Conservation (phyloP, 2,113 vertebrate species). For the Catharus minimus region DNA sequence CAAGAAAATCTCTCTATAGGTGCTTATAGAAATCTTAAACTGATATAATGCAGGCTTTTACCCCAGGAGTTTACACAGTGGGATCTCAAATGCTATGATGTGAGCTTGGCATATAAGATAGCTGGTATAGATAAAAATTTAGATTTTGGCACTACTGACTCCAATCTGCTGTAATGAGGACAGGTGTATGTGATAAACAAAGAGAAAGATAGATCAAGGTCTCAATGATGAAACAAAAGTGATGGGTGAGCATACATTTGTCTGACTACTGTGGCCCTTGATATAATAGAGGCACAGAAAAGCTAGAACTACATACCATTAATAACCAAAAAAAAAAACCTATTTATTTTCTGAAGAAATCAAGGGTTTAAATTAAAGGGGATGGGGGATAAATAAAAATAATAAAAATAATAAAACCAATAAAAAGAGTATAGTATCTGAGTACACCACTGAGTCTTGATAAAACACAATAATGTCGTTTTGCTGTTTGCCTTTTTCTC, state of each 20-base stretch:
- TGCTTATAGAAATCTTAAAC: neutral
- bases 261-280: neutral
- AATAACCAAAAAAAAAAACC: neutral
- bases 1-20: neutral
- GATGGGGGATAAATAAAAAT: neutral
- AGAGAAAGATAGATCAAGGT: neutral
- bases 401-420: neutral
- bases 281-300: neutral
- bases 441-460: neutral
- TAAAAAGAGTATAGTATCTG: neutral
- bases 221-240: neutral
- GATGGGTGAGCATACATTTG: neutral
- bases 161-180: neutral
- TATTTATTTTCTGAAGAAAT: neutral
- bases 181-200: neutral
- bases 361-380: neutral
- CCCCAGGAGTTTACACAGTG: neutral
- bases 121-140: neutral
- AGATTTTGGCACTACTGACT: neutral
- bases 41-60: neutral
- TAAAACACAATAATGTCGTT: neutral
- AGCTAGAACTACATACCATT: neutral
- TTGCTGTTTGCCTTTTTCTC: neutral
- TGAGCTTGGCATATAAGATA: neutral
- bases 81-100: neutral